Base-by-base conservation (phyloP, 2,888 invertebrate genomes). In the Vanessa cardui region DNA sequence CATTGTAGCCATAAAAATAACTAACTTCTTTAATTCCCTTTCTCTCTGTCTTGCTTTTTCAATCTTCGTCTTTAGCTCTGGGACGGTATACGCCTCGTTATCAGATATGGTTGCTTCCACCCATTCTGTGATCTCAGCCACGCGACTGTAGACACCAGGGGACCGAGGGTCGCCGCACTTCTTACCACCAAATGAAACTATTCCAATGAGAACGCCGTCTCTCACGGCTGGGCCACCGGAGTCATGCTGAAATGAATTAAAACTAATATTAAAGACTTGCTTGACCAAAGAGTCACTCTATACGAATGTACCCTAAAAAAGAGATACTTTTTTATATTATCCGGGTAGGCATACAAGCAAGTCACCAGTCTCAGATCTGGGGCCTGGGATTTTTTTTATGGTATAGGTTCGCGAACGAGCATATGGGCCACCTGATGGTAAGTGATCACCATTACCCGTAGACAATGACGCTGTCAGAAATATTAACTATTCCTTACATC, bases 111-210 rank as follows among this genome's bases (percentile, higher is more conserved):
- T 90, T 0, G 70, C 31, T 58, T 91, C 89, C 2, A 91, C 89
- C 90, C 91, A 91, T 8, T 81, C 81, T 0, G 91, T 90, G 58
- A 88, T 70, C 71, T 89, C 82, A 0, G 89, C 83, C 1, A 90
- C 91, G 2, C 89, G 70, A 73, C 87, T 86, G 79, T 92, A 92
- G 9, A 92, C 92, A 0, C 92, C 92, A 0, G 92, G 92, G 0
- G 90, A 90, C n/a, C 83, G 80, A 0, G 92, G 90, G 74, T 91
- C 92, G 0, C 92, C 92, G n/a, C 92, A 92, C 68, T 87, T 84
- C 75, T 89, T 89, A 56, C 92, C 92, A 0, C 92, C 92, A 59
- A 92, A 92, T 0, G 92, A 92, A 0, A 92, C 92, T 1, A 92
- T 82, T 0, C 92, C 92, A 0, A 91, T 76, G 0, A 92, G 83